These are phyloP conservation scores for Prunella himalayana DNA, from an alignment of 2,113 vertebrate species.

Conservation along the genomic window DNA sequence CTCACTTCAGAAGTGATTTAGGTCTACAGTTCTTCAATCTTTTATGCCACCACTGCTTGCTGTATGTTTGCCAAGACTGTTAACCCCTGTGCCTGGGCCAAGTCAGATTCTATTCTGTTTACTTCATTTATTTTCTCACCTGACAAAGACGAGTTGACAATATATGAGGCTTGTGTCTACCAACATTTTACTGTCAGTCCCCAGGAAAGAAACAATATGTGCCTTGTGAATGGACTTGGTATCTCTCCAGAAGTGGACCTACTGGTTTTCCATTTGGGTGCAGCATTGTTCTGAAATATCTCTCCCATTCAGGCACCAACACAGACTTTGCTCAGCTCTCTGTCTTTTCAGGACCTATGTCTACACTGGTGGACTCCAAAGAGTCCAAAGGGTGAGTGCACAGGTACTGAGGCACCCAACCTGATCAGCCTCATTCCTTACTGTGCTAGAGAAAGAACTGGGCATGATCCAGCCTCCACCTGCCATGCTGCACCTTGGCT, in stretches of 20 bases:
- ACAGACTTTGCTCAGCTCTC: neutral
- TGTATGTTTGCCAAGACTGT: neutral
- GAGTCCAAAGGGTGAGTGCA: neutral
- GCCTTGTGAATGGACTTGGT: neutral
- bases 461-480: neutral
- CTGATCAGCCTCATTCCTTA: neutral
- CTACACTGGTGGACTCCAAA: neutral
- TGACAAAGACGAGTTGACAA: neutral
- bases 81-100: neutral
- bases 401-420: neutral
- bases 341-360: neutral
- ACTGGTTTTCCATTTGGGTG: neutral
- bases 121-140: neutral
- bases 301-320: neutral
- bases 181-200: neutral
- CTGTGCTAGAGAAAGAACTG: neutral
- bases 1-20: neutral
- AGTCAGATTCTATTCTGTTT: neutral
- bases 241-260: neutral
- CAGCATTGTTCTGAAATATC: neutral
- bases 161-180: neutral
- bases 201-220: neutral
- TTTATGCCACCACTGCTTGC: neutral
- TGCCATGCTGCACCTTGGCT: neutral
- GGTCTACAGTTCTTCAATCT: neutral